Percentiles rank a stretch among this genome's conserved stretches.
phyloP scores from a whole-genome alignment of 2,113 vertebrate species.

The Varanus komodoensis region DNA sequence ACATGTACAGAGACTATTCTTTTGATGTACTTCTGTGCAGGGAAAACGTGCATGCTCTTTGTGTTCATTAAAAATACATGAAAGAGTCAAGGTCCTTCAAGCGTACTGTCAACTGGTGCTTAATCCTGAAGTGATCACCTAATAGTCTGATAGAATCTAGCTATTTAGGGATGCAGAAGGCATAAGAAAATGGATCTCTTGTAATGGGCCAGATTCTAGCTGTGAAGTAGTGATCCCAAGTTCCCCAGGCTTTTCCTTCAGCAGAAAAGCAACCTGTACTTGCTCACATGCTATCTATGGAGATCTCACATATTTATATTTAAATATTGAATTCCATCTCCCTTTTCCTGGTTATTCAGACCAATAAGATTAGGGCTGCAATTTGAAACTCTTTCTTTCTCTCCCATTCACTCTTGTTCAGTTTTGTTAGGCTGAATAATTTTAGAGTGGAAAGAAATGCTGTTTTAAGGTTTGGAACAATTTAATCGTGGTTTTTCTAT shows the following conservation, averaged over 20 bases:
- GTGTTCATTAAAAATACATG: background rate
- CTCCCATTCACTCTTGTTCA: background rate
- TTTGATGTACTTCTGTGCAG: background rate
- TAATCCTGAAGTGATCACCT: background rate
- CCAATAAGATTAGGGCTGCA: background rate
- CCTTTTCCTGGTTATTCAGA: background rate
- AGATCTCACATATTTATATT: background rate
- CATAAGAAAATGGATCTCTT: background rate
- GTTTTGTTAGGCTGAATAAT: background rate
- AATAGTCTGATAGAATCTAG: background rate
- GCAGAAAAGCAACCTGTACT: background rate
- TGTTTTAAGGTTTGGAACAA: background rate
- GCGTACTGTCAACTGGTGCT: background rate
- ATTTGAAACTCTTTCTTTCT: background rate
- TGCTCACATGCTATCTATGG: background rate
- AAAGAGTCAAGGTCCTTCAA: background rate
- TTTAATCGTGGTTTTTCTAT: background rate
- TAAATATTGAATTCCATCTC: background rate
- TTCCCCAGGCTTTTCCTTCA: background rate
- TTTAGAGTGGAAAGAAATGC: background rate
- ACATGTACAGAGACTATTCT: background rate
- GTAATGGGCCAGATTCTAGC: background rate
- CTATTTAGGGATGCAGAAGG: background rate
- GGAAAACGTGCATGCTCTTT: background rate
- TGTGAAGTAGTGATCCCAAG: background rate